These are phyloP conservation scores for Amiota mariae DNA, from an alignment of 2,888 invertebrate genomes.

Conservation along the genomic window DNA sequence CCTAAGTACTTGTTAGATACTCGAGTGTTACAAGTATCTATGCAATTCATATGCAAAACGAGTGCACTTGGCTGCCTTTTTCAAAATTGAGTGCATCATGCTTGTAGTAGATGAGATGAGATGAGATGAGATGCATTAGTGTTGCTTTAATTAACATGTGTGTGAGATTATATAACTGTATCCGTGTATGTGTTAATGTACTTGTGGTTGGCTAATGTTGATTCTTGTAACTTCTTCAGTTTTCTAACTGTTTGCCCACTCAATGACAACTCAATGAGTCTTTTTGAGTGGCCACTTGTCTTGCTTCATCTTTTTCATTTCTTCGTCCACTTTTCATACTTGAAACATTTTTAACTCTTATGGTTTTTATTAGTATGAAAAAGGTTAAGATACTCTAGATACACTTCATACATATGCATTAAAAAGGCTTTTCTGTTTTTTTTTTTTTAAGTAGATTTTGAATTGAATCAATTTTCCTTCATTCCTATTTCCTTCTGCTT, in stretches of 20 bases:
- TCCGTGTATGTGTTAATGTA: not conserved
- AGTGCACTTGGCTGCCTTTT: too few species aligned
- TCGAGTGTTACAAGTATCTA: too few species aligned
- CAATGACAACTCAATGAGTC: constrained; percentile 9
- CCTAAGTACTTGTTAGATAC: too few species aligned
- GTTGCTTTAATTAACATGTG: constrained; percentile 21
- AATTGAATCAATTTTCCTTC: too few species aligned
- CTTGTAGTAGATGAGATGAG: too few species aligned
- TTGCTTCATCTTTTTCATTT: not conserved
- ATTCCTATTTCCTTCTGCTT: too few species aligned
- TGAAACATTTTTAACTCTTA: constrained; percentile 8
- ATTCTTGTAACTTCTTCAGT: constrained; percentile 7
- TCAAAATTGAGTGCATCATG: too few species aligned
- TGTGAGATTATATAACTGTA: not conserved
- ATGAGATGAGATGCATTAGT: not conserved
- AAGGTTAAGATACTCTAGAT: not conserved
- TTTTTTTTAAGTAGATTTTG: too few species aligned
- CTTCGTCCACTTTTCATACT: not conserved
- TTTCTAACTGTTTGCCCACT: not conserved
- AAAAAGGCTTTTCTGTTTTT: too few species aligned
- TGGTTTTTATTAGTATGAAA: not conserved
- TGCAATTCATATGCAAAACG: too few species aligned
- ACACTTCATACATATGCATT: too few species aligned
- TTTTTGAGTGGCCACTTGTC: constrained; percentile 3
- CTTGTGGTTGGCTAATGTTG: constrained; percentile 1